Conservation (phyloP, 2,797 vertebrate species). For the Mormyrops attenuatus region DNA sequence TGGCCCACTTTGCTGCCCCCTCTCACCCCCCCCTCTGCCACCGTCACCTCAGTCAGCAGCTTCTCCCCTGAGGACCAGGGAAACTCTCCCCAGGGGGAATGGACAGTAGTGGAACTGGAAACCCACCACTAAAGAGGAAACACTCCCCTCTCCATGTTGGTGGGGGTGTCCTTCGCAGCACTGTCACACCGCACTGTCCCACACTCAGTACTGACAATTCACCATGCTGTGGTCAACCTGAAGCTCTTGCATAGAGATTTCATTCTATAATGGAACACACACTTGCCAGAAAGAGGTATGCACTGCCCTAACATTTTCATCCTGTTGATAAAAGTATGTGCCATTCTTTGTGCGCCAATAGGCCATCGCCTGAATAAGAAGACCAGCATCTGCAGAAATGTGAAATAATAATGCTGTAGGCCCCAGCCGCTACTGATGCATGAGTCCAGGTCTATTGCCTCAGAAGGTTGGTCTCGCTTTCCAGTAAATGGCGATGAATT, state of each 20-base stretch:
- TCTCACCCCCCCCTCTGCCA: slow-evolving; percentile 77
- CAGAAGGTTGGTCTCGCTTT: neutral
- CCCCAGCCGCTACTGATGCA: neutral
- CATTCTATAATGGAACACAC: neutral
- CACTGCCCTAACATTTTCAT: neutral
- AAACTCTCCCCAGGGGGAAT: slow-evolving; percentile 79
- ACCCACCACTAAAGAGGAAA: slow-evolving; percentile 73
- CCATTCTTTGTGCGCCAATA: neutral
- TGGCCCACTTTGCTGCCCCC: slow-evolving; percentile 81
- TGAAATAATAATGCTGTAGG: neutral
- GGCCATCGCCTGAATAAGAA: neutral
- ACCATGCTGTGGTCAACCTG: neutral
- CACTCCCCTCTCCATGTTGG: neutral
- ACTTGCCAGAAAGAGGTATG: neutral
- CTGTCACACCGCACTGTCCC: neutral
- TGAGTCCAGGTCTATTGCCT: neutral
- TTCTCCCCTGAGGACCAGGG: slow-evolving; percentile 80
- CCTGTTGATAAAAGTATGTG: neutral
- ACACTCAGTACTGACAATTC: neutral
- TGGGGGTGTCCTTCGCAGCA: neutral
- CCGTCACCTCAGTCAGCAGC: slow-evolving; percentile 85
- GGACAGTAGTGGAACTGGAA: slow-evolving; percentile 89
- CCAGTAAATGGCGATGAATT: neutral
- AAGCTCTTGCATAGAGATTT: neutral
- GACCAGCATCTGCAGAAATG: neutral